phyloP scores from a whole-genome alignment of 2,113 vertebrate genomes.

The Cacatua alba region DNA sequence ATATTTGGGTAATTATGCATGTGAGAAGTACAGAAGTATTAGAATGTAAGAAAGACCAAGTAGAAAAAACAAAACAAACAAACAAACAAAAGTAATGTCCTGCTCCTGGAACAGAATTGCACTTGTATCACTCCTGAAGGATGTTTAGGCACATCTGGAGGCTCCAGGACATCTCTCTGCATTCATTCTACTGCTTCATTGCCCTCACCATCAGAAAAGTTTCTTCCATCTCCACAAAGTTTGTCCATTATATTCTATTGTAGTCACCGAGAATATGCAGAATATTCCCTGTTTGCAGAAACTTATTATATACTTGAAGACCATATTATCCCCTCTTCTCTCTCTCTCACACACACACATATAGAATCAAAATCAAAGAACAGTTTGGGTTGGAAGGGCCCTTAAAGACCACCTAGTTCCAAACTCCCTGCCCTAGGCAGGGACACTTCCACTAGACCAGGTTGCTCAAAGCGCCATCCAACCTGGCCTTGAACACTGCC shows the following conservation, averaged over 20 bases:
- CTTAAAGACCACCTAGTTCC: background rate
- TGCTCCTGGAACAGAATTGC: background rate
- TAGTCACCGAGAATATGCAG: background rate
- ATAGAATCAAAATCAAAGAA: background rate
- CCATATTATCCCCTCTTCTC: background rate
- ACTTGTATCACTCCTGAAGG: background rate
- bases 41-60: background rate
- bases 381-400: background rate
- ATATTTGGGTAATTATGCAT: background rate
- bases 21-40: background rate
- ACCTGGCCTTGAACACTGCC: background rate
- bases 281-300: background rate
- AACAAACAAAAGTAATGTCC: background rate
- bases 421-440: background rate
- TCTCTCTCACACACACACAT: background rate
- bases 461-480: background rate
- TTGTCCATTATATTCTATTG: background rate
- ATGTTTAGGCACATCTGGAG: background rate
- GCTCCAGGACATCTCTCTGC: background rate
- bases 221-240: background rate
- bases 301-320: background rate
- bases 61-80: background rate
- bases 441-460: background rate
- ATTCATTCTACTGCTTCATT: background rate
- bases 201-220: background rate